phyloP scores from a whole-genome alignment of 2,113 vertebrate species.

The Psettodes erumei region DNA sequence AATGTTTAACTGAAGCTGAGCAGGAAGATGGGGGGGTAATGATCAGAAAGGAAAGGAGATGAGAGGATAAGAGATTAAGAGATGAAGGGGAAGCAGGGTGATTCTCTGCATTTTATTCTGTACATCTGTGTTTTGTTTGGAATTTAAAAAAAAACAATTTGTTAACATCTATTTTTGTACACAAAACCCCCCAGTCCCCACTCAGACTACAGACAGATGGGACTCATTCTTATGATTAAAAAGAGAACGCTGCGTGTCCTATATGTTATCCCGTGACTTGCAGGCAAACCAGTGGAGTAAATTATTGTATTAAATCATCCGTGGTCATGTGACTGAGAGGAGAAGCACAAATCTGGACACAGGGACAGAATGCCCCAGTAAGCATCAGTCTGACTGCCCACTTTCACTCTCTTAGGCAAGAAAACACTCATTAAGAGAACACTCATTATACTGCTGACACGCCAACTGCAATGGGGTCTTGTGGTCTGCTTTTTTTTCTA shows the following conservation, averaged over 20 bases:
- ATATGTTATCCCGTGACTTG: slow-evolving; percentile 29
- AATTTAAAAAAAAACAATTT: slow-evolving; percentile 43
- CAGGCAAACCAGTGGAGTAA: slow-evolving; percentile 41
- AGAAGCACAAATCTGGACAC: slow-evolving; percentile 34
- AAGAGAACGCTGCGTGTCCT: slow-evolving; percentile 24
- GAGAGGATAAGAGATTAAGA: slow-evolving; percentile 71
- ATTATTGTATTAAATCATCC: slow-evolving; percentile 59
- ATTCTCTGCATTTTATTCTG: slow-evolving; percentile 41
- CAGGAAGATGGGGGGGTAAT: slow-evolving; percentile 11
- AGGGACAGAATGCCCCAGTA: slow-evolving; percentile 70
- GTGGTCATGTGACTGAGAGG: slow-evolving; percentile 47
- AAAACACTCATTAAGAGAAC: slow-evolving; percentile 68
- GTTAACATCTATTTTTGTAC: slow-evolving; percentile 23
- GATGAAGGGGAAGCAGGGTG: slow-evolving; percentile 25
- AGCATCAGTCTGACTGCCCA: slow-evolving; percentile 60
- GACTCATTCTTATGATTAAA: slow-evolving; percentile 59
- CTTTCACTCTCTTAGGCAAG: slow-evolving; percentile 62
- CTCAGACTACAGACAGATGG: slow-evolving; percentile 58
- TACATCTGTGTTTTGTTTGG: slow-evolving; percentile 37
- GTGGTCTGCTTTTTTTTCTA: slow-evolving; percentile 29
- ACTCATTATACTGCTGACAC: slow-evolving; percentile 61
- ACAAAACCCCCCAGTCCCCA: not conserved
- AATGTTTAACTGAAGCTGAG: slow-evolving; percentile 45
- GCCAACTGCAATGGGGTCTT: slow-evolving; percentile 31
- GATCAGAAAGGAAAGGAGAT: slow-evolving; percentile 56